Evolutionary conservation across 2,797 vertebrate genomes (phyloP).

Genomic region (Esox masquinongy): DNA sequence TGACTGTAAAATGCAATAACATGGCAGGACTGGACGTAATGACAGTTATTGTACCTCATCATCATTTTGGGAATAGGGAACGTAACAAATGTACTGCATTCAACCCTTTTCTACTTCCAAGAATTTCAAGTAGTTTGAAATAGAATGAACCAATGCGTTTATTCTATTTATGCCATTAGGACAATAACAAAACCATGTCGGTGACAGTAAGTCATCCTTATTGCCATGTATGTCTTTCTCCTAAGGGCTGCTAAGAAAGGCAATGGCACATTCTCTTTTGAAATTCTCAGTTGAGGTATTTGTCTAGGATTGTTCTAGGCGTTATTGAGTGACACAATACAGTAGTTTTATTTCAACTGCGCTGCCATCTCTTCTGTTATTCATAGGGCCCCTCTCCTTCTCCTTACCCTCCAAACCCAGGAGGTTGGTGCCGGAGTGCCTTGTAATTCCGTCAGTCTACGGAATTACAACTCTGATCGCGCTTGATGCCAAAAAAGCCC

Average conservation of each 20-base stretch:
- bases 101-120: background rate
- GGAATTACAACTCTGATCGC: too few relatives aligned
- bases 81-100: background rate
- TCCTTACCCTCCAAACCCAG: conserved; percentile 19
- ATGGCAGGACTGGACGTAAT: conserved; percentile 44
- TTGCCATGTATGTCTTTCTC: too few relatives aligned
- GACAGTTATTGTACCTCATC: conserved; percentile 38
- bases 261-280: too few relatives aligned
- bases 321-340: too few relatives aligned
- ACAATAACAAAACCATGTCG: background rate
- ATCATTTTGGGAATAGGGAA: conserved; percentile 31
- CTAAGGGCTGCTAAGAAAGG: too few relatives aligned
- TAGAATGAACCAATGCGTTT: conserved; percentile 15
- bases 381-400: background rate
- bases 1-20: conserved; percentile 56
- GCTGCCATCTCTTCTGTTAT: background rate
- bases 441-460: too few relatives aligned
- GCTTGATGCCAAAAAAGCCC: too few relatives aligned
- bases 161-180: conserved; percentile 14
- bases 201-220: too few relatives aligned
- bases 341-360: background rate
- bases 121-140: background rate
- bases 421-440: too few relatives aligned
- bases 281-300: too few relatives aligned
- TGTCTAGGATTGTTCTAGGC: too few relatives aligned